Conservation (phyloP, 2,113 vertebrate species). For the Stercorarius parasiticus region DNA sequence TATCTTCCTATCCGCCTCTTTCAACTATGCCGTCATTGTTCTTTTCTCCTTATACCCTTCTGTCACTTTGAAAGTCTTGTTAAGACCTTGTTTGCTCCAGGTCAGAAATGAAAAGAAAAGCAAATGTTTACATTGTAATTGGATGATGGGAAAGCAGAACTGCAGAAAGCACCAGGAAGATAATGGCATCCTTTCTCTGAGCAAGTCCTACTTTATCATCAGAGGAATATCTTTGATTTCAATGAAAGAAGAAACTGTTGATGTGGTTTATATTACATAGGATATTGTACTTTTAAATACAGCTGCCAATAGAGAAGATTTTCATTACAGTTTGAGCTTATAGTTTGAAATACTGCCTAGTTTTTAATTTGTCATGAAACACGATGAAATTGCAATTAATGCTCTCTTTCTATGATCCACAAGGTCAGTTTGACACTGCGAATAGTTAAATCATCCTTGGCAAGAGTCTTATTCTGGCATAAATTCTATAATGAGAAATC, state of each 20-base stretch:
- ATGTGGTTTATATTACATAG: neutral
- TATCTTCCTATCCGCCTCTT: neutral
- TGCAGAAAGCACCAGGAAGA: neutral
- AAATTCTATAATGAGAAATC: slow-evolving; percentile 84
- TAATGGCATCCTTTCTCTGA: neutral
- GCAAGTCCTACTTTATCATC: neutral
- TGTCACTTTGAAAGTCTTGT: neutral
- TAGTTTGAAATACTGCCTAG: neutral
- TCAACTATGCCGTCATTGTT: neutral
- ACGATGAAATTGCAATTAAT: slow-evolving; percentile 44
- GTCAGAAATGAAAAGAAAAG: slow-evolving; percentile 5
- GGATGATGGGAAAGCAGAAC: slow-evolving; percentile 1
- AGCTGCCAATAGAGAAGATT: neutral
- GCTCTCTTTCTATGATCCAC: neutral
- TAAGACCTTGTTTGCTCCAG: slow-evolving; percentile 7
- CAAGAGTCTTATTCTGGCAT: slow-evolving; percentile 76
- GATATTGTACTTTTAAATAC: neutral
- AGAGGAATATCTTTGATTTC: neutral
- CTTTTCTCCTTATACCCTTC: neutral
- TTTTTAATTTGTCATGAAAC: slow-evolving; percentile 46
- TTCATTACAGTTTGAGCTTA: neutral
- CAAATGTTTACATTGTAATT: slow-evolving; percentile 7
- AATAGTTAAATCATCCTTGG: slow-evolving; percentile 84
- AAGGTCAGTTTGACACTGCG: slow-evolving; percentile 71
- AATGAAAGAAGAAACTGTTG: neutral